Base-by-base conservation (phyloP, 2,888 invertebrate genomes). In the Stenotaenia linearis region DNA sequence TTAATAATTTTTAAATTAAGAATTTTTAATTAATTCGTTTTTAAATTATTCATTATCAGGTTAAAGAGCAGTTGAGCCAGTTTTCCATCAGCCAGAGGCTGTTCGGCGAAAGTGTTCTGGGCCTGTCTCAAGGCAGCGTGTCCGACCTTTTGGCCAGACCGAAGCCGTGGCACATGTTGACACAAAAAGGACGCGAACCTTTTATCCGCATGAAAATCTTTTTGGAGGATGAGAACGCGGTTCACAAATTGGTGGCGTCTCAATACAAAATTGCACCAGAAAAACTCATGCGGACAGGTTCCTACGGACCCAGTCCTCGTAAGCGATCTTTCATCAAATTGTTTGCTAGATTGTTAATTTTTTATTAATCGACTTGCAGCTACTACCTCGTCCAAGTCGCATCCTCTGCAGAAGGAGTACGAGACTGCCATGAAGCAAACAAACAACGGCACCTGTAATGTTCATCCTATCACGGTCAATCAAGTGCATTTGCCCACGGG, bases 131-230 rank as follows among this genome's bases (percentile, higher is more conserved):
- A 86, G 99, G 99, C 45, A 97, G 97, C 4, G 99, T 99, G 0
- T 98, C 97, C 75, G 99, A 99, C 87, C 89, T 99, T 61, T 89
- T 99, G 82, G 98, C 98, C 28, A 88, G 99, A 78, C 99, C 99
- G 40, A 99, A 99, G 86, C 97, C 98, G 0, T 99, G 98, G 99
- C 96, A 97, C 86, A 97, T 98, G 97, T 89, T 99, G 77, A 99
- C 99, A 15, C 96, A 95, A 85, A 97, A 97, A 86, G 97, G 97
- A 0, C 90, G 97, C 30, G 97, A 98, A 85, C 98, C 97, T 0
- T 98, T 97, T 88, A 97, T 98, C 82, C 90, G 97, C 81, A 98
- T 98, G 97, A 96, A 97, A 87, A 95, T 97, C 93, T 98, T 98
- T 88, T 89, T 98, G 83, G 96, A 96, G 87, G 97, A 97, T 84